phyloP scores from a whole-genome alignment of 2,888 invertebrate species.

The Erpobdella octoculata region DNA sequence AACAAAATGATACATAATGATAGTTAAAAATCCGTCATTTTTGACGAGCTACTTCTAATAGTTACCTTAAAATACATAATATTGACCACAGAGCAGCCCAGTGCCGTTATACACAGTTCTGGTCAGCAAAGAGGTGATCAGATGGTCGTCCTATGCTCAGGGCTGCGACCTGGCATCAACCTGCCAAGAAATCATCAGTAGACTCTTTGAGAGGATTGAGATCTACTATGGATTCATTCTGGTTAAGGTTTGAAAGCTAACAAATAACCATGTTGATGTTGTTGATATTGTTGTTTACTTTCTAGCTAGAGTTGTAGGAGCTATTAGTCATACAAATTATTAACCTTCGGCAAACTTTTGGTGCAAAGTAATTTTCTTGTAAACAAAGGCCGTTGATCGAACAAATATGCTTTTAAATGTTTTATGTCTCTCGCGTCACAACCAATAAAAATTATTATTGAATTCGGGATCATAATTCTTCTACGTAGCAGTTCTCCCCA shows the following conservation, averaged over 20 bases:
- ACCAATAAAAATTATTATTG: too few species aligned
- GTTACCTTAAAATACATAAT: too few species aligned
- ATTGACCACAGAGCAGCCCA: constrained; percentile 16
- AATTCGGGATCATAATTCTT: too few species aligned
- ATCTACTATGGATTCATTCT: constrained; percentile 36
- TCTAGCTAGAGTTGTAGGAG: too few species aligned
- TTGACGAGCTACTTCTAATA: too few species aligned
- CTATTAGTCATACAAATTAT: too few species aligned
- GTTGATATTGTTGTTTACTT: not conserved
- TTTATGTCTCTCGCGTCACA: too few species aligned
- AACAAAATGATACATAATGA: too few species aligned
- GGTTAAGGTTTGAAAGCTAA: constrained; percentile 21
- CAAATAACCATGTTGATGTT: not conserved
- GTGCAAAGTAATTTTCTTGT: not conserved
- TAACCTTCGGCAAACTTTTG: too few species aligned
- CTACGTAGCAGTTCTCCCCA: too few species aligned
- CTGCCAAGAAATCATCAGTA: constrained; percentile 40
- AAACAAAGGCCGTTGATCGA: not conserved
- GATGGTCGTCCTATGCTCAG: constrained; percentile 38
- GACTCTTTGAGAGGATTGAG: constrained; percentile 39
- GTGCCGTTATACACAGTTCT: constrained; percentile 40
- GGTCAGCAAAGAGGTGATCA: constrained; percentile 38
- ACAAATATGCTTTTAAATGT: too few species aligned
- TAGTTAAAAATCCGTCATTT: too few species aligned
- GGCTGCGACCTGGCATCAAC: constrained; percentile 35